Base-by-base conservation (phyloP, 2,888 invertebrate genomes). In the Chorisops tibialis region DNA sequence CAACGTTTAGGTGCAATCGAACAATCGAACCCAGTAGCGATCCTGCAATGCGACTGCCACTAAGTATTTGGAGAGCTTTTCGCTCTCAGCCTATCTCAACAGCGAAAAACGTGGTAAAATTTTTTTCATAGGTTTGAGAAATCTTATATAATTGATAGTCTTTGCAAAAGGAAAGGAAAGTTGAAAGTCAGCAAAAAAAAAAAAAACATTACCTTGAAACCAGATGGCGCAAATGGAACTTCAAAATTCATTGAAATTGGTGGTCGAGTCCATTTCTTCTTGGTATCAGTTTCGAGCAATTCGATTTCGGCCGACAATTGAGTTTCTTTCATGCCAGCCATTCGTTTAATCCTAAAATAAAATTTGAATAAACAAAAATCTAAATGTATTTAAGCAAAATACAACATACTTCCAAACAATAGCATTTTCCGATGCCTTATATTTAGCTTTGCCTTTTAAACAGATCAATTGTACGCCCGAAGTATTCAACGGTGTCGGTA, bases 231-330 rank as follows among this genome's bases (percentile, higher is more conserved):
- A 79, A 99, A 99, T 3, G 99, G 99, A 69, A 99, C 99, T 82
- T 99, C 99, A 78, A 99, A 99, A 79, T 96, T 98, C 98, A 99
- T 99, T 1, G 99, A 99, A 74, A 99, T 99, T 49, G 99, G 99
- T 21, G 99, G 99, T 48, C 99, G 85, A 16, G 99, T 99, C 99
- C 99, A 99, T 78, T 99, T 99, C 82, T 99, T 99, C 81, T 99
- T 99, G 11, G 96, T 96, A 73, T 96, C 98, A 0, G 99, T 98
- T 79, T 96, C 96, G 65, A 99, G 83, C 39, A 99, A 81, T 78
- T 99, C 99, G 59, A 99, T 99, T 83, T 99, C 99, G 0, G 99
- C 99, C 0, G 98, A 99, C 39, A 99, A 83, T 77, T 99, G 99
- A 0, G 98, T 98, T 78, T 99, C 99, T 76, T 99, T 99, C 98